Conservation (phyloP, 2,113 vertebrate species). For the Apus apus region DNA sequence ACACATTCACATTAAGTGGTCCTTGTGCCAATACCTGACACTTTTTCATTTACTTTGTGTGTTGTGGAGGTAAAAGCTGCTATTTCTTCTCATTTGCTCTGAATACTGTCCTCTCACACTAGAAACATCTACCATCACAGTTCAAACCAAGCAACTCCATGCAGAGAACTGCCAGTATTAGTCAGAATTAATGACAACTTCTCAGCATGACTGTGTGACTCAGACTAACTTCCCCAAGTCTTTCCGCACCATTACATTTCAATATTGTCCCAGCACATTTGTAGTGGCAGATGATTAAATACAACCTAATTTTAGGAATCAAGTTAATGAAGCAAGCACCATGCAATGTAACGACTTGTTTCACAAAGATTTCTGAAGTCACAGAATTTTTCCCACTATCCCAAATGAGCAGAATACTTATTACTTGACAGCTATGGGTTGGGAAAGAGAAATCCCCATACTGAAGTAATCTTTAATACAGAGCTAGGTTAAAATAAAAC, state of each 20-base stretch:
- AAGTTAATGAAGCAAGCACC: background rate
- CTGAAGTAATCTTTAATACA: background rate
- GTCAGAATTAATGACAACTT: background rate
- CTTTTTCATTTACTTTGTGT: background rate
- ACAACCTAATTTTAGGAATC: background rate
- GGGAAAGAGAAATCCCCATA: background rate
- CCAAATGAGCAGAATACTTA: background rate
- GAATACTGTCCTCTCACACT: background rate
- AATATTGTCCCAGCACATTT: background rate
- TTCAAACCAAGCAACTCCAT: background rate
- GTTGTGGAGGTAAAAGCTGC: background rate
- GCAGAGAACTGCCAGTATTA: background rate
- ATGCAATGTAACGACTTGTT: background rate
- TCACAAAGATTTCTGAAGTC: background rate
- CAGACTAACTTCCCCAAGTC: background rate
- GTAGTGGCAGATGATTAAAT: slow-evolving; percentile 22
- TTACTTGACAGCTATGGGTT: background rate
- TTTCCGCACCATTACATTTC: background rate
- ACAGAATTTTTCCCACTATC: background rate
- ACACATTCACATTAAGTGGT: background rate
- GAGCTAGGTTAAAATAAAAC: background rate
- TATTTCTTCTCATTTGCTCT: background rate
- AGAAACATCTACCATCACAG: background rate
- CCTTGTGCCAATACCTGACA: fast-evolving
- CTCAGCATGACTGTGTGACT: background rate